These are phyloP conservation scores for Scaptodrosophila lebanonensis DNA, from an alignment of 1,140 invertebrate genomes.

Conservation along the genomic window DNA sequence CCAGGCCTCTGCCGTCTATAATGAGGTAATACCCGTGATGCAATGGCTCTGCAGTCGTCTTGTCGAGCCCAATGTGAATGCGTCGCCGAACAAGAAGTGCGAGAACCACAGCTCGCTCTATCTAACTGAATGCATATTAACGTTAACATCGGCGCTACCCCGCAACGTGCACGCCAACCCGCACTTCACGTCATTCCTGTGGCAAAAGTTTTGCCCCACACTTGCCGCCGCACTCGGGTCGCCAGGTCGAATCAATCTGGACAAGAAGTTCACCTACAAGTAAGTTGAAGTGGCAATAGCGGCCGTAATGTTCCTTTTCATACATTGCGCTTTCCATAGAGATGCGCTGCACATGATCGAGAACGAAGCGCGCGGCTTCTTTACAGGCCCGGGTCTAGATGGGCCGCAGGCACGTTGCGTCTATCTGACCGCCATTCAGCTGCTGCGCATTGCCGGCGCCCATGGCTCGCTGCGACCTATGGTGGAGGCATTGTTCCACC, in stretches of 20 bases:
- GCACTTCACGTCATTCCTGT: constrained; percentile 90
- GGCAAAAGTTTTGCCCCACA: constrained; percentile 94
- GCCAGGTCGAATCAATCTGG: constrained; percentile 79
- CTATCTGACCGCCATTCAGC: constrained; percentile 83
- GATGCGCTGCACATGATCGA: constrained; percentile 76
- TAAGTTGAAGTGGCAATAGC: constrained; percentile 20
- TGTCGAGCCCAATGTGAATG: constrained; percentile 82
- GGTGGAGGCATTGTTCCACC: constrained; percentile 93
- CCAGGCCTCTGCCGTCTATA: constrained; percentile 89
- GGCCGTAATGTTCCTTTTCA: background rate
- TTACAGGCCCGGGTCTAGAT: constrained; percentile 72
- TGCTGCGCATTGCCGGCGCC: constrained; percentile 90
- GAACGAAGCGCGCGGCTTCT: constrained; percentile 75
- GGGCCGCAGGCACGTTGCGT: constrained; percentile 75
- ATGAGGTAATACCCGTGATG: constrained; percentile 92
- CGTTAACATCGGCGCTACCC: constrained; percentile 88
- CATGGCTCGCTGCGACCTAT: constrained; percentile 90
- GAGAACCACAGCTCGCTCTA: constrained; percentile 83
- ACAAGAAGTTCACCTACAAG: constrained; percentile 77
- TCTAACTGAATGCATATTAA: constrained; percentile 90
- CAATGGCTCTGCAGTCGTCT: constrained; percentile 92
- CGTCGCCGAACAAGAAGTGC: constrained; percentile 79
- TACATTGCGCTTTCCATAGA: constrained; percentile 15
- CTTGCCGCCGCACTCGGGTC: constrained; percentile 91
- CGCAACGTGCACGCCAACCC: constrained; percentile 88